A percentile compares a stretch with the other conserved stretches of the same genome.
These are phyloP conservation scores for Paracentrotus lividus DNA, from an alignment of 53 echinoderm and acorn worm genomes.

Conservation along the genomic window DNA sequence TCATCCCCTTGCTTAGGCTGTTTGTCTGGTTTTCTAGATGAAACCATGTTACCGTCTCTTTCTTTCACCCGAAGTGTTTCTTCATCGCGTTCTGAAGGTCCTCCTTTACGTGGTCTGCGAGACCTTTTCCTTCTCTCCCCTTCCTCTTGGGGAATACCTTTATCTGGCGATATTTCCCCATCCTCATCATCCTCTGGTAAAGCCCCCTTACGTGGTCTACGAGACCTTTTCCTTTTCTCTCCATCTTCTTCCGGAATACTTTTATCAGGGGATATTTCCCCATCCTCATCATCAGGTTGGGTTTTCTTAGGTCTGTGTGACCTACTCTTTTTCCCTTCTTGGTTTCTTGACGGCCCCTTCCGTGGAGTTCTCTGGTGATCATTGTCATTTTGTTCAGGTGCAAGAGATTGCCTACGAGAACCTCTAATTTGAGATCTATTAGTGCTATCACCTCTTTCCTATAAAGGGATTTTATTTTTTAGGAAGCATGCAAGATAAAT, in stretches of 20 bases:
- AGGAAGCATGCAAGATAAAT: conserved; percentile 48
- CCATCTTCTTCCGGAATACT: not conserved
- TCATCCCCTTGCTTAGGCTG: conserved; percentile 7
- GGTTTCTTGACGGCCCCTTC: conserved; percentile 6
- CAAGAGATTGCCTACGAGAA: conserved; percentile 32
- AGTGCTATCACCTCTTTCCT: conserved; percentile 46
- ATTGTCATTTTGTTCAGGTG: not conserved
- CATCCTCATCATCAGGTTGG: conserved; percentile 1
- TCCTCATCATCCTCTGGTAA: not conserved
- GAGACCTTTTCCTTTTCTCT: not conserved
- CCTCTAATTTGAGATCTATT: conserved; percentile 29
- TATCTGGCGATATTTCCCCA: not conserved
- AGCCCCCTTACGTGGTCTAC: not conserved
- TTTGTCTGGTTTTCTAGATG: conserved; percentile 17
- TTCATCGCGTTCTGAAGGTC: not conserved
- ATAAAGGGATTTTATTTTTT: not conserved
- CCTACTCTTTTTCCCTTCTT: conserved; percentile 32
- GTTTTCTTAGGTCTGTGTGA: conserved; percentile 7
- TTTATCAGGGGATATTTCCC: not conserved
- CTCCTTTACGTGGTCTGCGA: conserved; percentile 9
- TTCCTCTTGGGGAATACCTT: not conserved
- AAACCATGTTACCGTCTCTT: not conserved
- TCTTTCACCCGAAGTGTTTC: conserved; percentile 4
- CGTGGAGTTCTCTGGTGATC: conserved; percentile 23
- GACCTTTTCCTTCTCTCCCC: not conserved